Evolutionary conservation across 2,888 invertebrate genomes (phyloP), one percentile per base, ranked within the genome.

Genomic region (Schizotus pectinicornis): DNA sequence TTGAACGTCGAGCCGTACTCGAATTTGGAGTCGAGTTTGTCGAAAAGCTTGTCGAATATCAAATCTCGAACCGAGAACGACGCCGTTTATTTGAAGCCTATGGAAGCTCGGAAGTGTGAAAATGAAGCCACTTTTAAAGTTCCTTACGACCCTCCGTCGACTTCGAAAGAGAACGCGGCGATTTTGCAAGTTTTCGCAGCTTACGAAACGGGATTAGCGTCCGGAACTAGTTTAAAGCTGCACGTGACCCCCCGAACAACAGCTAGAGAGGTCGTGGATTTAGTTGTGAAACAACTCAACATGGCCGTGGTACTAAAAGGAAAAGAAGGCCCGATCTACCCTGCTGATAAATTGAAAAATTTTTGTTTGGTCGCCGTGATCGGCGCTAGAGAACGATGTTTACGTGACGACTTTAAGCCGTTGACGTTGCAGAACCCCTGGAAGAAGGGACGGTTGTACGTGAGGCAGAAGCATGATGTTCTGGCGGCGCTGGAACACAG

Each of bases 331-430:
- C 95, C 95, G 0, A 89, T 94, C 37, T 94, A 94, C 74, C 88
- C 89, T 0, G 86, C 90, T 1, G 94, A 93, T 50, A 89, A 92
- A 77, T 81, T 95, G 58, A 87, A 87, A 59, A 94, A 94, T 76
- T 97, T 96, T 79, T 97, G 96, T 77, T 84, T 98, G 41, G 97
- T 97, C 2, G 95, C 96, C 0, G 96, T 98, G 30, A 95, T 98
- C 56, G 98, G 98, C 0, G 95, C 95, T 0, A 82, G 97, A 32
- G 98, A 98, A 74, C 85, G 98, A 56, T 95, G 98, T 73, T 84
- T 98, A 5, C 82, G 96, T 3, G 96, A 98, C 74, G 97, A 98
- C 77, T 98, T 96, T 77, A 91, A 93, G 71, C 95, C 96, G 0
- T 82, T 98, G 12, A 92, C 94, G 70, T 82, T 98, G 51, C 96